These are phyloP conservation scores for Marmota monax DNA, from an alignment of 2,113 vertebrate species.

Conservation along the genomic window DNA sequence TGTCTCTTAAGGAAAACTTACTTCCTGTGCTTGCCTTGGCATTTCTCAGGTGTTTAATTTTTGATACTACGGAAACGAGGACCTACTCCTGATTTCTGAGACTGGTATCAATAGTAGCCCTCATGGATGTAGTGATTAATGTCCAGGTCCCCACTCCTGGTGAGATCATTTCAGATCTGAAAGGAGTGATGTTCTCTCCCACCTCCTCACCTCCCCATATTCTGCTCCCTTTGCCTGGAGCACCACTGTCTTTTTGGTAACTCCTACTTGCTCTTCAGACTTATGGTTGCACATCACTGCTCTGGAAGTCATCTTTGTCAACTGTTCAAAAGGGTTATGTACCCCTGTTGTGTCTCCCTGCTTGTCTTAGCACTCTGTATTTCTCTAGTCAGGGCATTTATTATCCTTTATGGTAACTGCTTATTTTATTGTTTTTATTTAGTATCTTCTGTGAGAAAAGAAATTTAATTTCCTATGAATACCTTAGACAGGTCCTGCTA, in stretches of 20 bases:
- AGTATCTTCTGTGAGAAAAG: background rate
- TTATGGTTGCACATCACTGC: background rate
- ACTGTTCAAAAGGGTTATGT: background rate
- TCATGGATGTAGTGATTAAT: background rate
- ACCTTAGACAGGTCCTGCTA: background rate
- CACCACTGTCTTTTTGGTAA: background rate
- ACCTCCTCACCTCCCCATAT: background rate
- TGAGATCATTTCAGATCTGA: background rate
- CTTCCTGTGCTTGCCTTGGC: too few relatives aligned
- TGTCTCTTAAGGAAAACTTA: too few relatives aligned
- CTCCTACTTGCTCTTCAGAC: background rate
- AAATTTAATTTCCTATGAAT: background rate
- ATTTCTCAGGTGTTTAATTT: too few relatives aligned
- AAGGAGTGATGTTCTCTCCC: background rate
- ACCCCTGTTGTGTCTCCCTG: background rate
- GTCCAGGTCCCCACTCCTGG: background rate
- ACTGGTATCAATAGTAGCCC: background rate
- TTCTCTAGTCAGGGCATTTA: background rate
- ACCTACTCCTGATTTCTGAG: too few relatives aligned
- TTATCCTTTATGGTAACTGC: background rate
- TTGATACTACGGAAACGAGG: too few relatives aligned
- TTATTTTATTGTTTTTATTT: background rate
- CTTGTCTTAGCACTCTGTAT: background rate
- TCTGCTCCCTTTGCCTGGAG: background rate
- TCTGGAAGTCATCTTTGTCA: background rate